Percentiles rank a stretch among this genome's conserved stretches.
Evolutionary conservation across 2,113 vertebrate species (phyloP).

Genomic region (Sterrhoptilus dennistouni): DNA sequence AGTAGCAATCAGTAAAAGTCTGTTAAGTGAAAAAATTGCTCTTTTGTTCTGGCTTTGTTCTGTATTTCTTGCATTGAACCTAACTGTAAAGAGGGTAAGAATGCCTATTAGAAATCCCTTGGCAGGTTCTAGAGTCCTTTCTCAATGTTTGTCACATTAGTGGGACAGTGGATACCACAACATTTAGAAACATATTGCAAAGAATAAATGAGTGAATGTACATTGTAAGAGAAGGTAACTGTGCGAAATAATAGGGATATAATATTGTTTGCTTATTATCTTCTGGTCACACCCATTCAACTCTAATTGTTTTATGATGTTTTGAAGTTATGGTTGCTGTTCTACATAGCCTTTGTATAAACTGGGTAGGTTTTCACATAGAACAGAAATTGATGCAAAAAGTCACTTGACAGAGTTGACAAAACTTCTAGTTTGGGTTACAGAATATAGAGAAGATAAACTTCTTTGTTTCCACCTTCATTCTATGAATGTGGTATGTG

Average conservation of each 20-base stretch:
- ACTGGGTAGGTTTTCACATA: rapidly evolving
- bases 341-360: background rate
- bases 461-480: background rate
- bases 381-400: background rate
- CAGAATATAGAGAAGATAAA: background rate
- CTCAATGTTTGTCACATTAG: background rate
- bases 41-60: background rate
- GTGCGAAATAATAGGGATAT: background rate
- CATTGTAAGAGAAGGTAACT: background rate
- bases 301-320: background rate
- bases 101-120: background rate
- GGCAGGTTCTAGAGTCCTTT: background rate
- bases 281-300: background rate
- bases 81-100: background rate
- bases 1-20: background rate
- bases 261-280: background rate
- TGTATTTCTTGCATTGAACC: background rate
- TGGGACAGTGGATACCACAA: background rate
- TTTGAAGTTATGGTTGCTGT: background rate
- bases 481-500: background rate
- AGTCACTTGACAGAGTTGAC: background rate
- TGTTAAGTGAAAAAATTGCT: background rate
- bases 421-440: background rate
- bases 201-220: background rate
- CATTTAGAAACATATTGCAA: background rate